phyloP scores from a whole-genome alignment of 2,113 vertebrate species.

The Chrysemys picta region DNA sequence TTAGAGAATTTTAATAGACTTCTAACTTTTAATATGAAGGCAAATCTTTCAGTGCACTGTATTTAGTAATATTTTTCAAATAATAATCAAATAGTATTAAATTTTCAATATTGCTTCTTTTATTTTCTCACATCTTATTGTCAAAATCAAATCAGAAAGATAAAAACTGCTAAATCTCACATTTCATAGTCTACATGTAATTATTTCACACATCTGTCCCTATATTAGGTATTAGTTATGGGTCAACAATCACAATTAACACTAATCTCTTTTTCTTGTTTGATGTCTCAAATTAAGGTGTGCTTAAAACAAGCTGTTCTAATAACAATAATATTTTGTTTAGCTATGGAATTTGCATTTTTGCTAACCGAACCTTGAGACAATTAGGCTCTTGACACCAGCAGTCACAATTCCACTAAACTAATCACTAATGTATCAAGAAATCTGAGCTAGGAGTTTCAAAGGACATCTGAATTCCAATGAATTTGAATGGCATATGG shows the following conservation, averaged over 20 bases:
- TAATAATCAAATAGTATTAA: neutral
- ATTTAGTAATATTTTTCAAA: neutral
- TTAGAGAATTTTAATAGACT: neutral
- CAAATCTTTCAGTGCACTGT: neutral
- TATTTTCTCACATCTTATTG: neutral
- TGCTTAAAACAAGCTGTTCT: rapidly evolving
- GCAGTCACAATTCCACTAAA: neutral
- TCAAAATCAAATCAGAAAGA: neutral
- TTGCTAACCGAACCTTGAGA: neutral
- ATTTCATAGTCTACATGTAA: neutral
- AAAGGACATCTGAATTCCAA: neutral
- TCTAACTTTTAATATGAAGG: neutral
- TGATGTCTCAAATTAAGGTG: neutral
- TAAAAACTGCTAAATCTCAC: rapidly evolving
- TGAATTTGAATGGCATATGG: neutral
- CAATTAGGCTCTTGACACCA: neutral
- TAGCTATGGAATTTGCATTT: neutral
- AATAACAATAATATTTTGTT: neutral
- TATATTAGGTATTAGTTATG: neutral
- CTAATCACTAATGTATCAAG: neutral
- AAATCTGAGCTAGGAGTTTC: neutral
- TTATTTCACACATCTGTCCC: neutral
- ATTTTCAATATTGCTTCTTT: neutral
- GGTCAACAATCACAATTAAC: neutral
- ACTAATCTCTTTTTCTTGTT: neutral